Evolutionary conservation across 2,888 invertebrate species (phyloP), one percentile per base, ranked within the genome.

Genomic region (Lysandra coridon): DNA sequence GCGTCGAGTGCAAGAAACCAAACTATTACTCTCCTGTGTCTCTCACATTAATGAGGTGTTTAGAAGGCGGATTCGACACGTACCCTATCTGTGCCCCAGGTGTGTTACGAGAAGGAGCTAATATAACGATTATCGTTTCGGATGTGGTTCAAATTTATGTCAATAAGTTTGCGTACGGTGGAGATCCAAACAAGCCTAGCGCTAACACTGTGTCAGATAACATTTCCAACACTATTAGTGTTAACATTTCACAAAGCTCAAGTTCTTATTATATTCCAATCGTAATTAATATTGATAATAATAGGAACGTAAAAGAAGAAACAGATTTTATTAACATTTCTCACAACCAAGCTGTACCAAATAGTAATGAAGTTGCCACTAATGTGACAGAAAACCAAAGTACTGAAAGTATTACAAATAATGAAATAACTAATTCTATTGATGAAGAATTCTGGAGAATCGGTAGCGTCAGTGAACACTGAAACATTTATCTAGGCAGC

Each of bases 61-160:
- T 85, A 44, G 86, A 87, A 1, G 89, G 88, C 17, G 85, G 81
- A 64, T 92, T 90, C 90, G 85, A 88, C 83, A 83, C 87, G 81
- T 80, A 83, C 6, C 86, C 89, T 4, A 82, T 80, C 3, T 92
- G 91, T 83, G 79, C 81, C 7, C 87, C 90, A 89, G 91, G 90
- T 91, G 85, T 86, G 88, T 30, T 62, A 73, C 73, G 60, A 17
- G 79, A 80, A 30, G 82, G 81, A 44, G 81, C 81, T 78, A 82
- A 82, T 40, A 80, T 83, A 14, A 81, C 82, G 1, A 76, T 82
- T 14, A 57, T 81, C 5, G 33, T 82, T n/a, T 78, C 73, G 53
- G 81, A 82, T 49, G 64, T 30, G 10, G 79, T 83, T 1, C 76
- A 83, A 73, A 40, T 82, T 5, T 79, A 82, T 40, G 49, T 83